Evolutionary conservation across 2,113 vertebrate genomes (phyloP).

Genomic region (Chiloscyllium plagiosum): DNA sequence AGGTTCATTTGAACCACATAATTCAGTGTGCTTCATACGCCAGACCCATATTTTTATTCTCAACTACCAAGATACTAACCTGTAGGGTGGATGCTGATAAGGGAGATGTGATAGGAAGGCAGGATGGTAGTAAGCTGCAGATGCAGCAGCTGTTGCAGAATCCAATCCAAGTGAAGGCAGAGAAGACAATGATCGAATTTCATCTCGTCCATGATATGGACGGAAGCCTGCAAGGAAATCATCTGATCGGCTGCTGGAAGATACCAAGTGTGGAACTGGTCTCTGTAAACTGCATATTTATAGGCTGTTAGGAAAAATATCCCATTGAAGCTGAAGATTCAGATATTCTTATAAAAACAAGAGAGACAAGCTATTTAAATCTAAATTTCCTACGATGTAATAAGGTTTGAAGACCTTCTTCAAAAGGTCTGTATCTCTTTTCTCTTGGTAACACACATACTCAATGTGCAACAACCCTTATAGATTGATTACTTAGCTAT

Average conservation of each 20-base stretch:
- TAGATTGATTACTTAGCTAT: not conserved
- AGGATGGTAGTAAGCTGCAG: conserved; percentile 34
- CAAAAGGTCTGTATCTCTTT: not conserved
- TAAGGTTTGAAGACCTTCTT: not conserved
- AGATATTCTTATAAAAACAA: not conserved
- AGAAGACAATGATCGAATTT: conserved; percentile 23
- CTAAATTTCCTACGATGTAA: not conserved
- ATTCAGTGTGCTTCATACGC: not conserved
- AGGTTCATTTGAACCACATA: not conserved
- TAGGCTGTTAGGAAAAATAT: not conserved
- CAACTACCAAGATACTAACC: not conserved
- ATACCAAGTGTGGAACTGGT: conserved; percentile 26
- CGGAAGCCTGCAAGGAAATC: conserved; percentile 32
- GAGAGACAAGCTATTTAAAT: not conserved
- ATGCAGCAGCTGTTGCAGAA: conserved; percentile 1
- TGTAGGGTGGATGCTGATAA: conserved; percentile 20
- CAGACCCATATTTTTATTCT: not conserved
- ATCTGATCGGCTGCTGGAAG: conserved; percentile 31
- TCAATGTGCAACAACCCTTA: not conserved
- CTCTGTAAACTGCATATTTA: conserved; percentile 35
- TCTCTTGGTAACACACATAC: not conserved
- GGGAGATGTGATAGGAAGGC: conserved; percentile 32
- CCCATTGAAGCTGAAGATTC: not conserved
- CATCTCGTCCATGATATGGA: conserved; percentile 32
- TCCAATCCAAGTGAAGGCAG: conserved; percentile 12